A percentile compares a stretch with the other conserved stretches of the same genome.
Conservation (phyloP, 2,113 vertebrate genomes). For the Ochotona curzoniae region DNA sequence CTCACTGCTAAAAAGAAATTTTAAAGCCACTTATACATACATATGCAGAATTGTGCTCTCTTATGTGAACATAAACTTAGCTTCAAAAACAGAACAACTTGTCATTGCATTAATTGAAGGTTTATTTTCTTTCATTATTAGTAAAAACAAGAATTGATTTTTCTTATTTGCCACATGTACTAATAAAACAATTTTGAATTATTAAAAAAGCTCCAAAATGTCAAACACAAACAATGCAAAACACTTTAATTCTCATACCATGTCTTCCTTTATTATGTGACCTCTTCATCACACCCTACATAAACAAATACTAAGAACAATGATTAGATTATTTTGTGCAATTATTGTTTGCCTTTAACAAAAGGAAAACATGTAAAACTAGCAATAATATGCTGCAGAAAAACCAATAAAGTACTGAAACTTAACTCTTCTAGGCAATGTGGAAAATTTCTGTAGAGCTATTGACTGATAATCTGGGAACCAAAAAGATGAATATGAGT, state of each 20-base stretch:
- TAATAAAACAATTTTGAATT: too few relatives aligned
- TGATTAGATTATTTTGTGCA: not conserved
- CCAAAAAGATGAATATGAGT: not conserved
- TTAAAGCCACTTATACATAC: too few relatives aligned
- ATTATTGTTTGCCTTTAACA: conserved; percentile 2
- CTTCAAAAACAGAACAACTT: too few relatives aligned
- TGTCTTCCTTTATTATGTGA: not conserved
- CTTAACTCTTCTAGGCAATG: conserved; percentile 20
- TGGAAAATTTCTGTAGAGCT: not conserved
- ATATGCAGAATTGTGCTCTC: too few relatives aligned
- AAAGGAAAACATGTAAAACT: not conserved
- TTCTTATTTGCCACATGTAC: too few relatives aligned
- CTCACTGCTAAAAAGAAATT: too few relatives aligned
- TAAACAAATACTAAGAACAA: conserved; percentile 26
- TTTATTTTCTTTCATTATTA: too few relatives aligned
- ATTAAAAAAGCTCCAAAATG: not conserved
- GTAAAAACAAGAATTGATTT: too few relatives aligned
- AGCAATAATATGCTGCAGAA: not conserved
- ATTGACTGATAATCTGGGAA: not conserved
- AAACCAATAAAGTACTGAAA: conserved; percentile 31
- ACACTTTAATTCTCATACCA: not conserved
- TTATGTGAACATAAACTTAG: too few relatives aligned
- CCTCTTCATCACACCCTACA: not conserved
- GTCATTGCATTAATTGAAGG: too few relatives aligned
- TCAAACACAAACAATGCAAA: not conserved